Percentiles rank a stretch among this genome's conserved stretches.
These are phyloP conservation scores for Fulmarus glacialis DNA, from an alignment of 2,113 vertebrate species.

Conservation along the genomic window DNA sequence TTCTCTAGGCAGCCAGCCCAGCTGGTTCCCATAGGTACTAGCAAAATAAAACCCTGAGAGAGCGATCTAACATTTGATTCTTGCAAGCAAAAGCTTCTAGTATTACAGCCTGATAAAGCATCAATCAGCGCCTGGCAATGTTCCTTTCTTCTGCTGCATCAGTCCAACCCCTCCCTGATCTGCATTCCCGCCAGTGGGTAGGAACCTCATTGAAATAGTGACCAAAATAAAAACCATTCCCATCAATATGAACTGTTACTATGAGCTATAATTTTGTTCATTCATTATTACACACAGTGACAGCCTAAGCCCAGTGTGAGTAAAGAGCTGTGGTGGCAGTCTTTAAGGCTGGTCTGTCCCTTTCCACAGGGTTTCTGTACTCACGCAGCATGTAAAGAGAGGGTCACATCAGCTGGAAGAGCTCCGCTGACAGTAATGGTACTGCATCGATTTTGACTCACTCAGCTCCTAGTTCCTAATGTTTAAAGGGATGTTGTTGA, in stretches of 20 bases:
- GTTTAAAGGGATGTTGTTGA: background rate
- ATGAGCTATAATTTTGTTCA: background rate
- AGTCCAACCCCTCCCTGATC: background rate
- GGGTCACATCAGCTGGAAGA: background rate
- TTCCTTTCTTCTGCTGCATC: background rate
- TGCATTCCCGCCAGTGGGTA: background rate
- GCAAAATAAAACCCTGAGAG: constrained; percentile 42
- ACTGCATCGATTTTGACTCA: background rate
- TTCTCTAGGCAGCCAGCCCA: constrained; percentile 26
- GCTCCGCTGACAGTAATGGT: background rate
- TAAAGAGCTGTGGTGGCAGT: background rate
- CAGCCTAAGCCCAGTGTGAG: background rate
- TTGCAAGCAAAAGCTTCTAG: constrained; percentile 11
- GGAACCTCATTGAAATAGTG: constrained; percentile 39
- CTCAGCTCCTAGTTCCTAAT: background rate
- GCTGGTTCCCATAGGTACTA: constrained; percentile 33
- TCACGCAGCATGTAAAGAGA: background rate
- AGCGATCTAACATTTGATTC: constrained; percentile 34
- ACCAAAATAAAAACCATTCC: constrained; percentile 6
- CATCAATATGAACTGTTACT: background rate
- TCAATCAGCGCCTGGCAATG: background rate
- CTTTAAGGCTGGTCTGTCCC: background rate
- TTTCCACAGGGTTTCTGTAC: background rate
- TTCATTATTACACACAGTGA: background rate
- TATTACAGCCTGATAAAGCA: background rate